Evolutionary conservation across 2,797 vertebrate species (phyloP), one percentile per base, ranked within the genome.

Genomic region (Fistularia commersonii): DNA sequence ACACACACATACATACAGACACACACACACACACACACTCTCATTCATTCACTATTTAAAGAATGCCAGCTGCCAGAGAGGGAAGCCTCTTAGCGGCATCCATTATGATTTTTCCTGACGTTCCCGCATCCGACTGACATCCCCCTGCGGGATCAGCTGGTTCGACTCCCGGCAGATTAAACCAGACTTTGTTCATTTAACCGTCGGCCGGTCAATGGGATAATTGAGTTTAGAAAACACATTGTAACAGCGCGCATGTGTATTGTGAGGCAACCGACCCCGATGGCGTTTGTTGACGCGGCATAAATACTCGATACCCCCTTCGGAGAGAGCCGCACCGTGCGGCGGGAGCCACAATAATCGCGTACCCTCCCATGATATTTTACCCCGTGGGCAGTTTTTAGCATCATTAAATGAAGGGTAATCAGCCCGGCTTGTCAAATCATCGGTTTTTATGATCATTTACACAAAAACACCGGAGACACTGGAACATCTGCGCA

Each of bases 281-380:
- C n/a, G n/a, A n/a, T n/a, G 52, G 42, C 8, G 48, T 35, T 8
- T 58, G 38, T 38, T 6, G n/a, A n/a, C 41, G 8, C 41, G 3
- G 11, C n/a, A 12, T 42, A n/a, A 36, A 11, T 13, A 68, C 44
- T 31, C 46, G 41, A 72, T 66, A 56, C 23, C 56, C 68, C 53
- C 55, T 57, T 50, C 57, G 45, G 53, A 65, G 45, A 72, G 68
- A 77, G 42, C 41, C 48, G 65, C 66, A 64, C 64, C 51, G 52
- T 61, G 68, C 67, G 77, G 69, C 70, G 65, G 64, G 43, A 77
- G 69, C 71, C 66, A 67, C 61, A 79, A 72, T 70, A 71, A 74
- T 68, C 50, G 38, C 13, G 64, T 71, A 48, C n/a, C 12, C 59
- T 71, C 63, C 61, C 66, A 48, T 67, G 66, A 68, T 73, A 67